These are phyloP conservation scores for Slavum lentiscoides DNA, from an alignment of 2,888 invertebrate species.

Conservation along the genomic window DNA sequence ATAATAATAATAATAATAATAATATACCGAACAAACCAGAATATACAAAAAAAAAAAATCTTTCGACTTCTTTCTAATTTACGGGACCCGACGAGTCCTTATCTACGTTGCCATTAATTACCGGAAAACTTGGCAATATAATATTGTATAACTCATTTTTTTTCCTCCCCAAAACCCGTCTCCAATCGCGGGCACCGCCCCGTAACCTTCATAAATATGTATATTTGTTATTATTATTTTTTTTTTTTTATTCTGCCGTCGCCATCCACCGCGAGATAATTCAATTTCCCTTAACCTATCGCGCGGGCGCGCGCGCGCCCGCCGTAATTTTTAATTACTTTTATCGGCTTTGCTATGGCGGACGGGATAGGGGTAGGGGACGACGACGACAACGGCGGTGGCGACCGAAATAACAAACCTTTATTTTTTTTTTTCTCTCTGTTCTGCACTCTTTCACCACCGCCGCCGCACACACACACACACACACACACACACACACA, in stretches of 20 bases:
- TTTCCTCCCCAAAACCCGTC: slow-evolving; percentile 26
- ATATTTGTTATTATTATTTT: slow-evolving; percentile 26
- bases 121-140: slow-evolving; percentile 53
- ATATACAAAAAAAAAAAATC: slow-evolving; percentile 34
- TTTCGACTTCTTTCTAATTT: slow-evolving; percentile 52
- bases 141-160: slow-evolving; percentile 42
- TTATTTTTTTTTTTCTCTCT: slow-evolving; percentile 45
- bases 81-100: slow-evolving; percentile 29
- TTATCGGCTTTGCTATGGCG: slow-evolving; percentile 50
- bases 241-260: slow-evolving; percentile 17
- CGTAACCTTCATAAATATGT: slow-evolving; percentile 45
- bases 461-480: too few species aligned
- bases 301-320: neutral
- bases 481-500: too few species aligned
- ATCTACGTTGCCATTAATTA: slow-evolving; percentile 53
- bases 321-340: slow-evolving; percentile 53
- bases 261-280: slow-evolving; percentile 33
- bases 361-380: too few species aligned
- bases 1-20: slow-evolving; percentile 18
- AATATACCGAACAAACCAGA: neutral
- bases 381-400: neutral
- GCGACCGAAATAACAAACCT: slow-evolving; percentile 52
- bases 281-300: slow-evolving; percentile 54
- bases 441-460: neutral
- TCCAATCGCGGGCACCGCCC: neutral